These are phyloP conservation scores for Piscicola geometra DNA, from an alignment of 2,888 invertebrate genomes.

Conservation along the genomic window DNA sequence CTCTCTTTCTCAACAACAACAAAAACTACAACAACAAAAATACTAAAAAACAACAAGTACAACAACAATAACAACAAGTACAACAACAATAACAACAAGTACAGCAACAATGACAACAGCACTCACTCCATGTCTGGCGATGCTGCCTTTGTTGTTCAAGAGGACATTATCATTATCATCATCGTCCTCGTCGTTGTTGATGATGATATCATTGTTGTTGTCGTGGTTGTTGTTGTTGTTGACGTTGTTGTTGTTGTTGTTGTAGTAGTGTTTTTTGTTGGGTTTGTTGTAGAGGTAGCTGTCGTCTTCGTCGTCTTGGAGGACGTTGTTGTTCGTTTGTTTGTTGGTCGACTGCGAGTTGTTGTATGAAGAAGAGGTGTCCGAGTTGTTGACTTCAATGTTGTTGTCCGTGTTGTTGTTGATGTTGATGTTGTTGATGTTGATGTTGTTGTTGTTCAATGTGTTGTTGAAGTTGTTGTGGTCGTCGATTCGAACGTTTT, in stretches of 20 bases:
- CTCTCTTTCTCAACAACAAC: background rate
- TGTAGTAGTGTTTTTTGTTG: background rate
- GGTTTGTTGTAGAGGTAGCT: background rate
- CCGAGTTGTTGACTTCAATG: slow-evolving; percentile 5
- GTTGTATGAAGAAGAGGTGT: slow-evolving; percentile 1
- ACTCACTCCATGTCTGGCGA: background rate
- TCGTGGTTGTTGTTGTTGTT: background rate
- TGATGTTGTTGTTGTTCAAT: background rate
- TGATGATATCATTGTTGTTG: background rate
- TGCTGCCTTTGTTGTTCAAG: background rate
- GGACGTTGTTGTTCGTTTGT: background rate
- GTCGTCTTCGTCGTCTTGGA: background rate
- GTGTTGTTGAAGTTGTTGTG: slow-evolving; percentile 13
- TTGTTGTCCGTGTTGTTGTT: slow-evolving; percentile 17
- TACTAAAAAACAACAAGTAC: too few relatives aligned
- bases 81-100: background rate
- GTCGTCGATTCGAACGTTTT: background rate
- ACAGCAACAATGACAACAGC: background rate
- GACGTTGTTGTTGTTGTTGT: background rate
- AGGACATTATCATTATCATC: slow-evolving; percentile 13
- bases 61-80: slow-evolving; percentile 1
- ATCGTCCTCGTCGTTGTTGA: background rate
- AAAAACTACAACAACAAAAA: too few relatives aligned
- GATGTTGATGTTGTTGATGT: slow-evolving; percentile 18
- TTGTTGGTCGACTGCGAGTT: background rate